A percentile compares a stretch with the other conserved stretches of the same genome.
Conservation (phyloP, 2,888 invertebrate genomes). For the Zhuqinia jingwanae region DNA sequence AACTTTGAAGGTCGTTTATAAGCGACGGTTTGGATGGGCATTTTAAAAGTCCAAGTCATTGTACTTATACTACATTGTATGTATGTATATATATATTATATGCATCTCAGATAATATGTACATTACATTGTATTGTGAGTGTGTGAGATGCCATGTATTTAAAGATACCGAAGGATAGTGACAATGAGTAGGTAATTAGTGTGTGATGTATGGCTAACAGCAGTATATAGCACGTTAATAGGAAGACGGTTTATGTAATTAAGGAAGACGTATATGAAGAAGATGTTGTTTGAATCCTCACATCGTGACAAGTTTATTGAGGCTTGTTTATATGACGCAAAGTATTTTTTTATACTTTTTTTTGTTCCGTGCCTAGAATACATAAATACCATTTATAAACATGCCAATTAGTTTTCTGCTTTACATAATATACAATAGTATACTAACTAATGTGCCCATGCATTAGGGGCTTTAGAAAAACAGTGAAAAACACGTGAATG, state of each 20-base stretch:
- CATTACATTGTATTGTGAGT: no score
- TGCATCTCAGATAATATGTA: no score
- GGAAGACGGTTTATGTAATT: no score
- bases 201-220: not conserved
- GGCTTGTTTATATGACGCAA: not conserved
- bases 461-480: not conserved
- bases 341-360: not conserved
- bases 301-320: constrained; percentile 12
- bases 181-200: constrained; percentile 6
- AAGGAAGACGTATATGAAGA: not conserved
- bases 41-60: not conserved
- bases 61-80: no score
- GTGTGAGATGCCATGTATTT: no score
- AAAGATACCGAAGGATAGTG: not conserved
- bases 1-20: constrained; percentile 19
- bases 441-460: not conserved
- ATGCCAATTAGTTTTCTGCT: no score
- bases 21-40: not conserved
- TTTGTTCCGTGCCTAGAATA: no score
- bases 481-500: not conserved
- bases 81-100: no score
- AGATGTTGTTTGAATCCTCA: not conserved
- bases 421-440: not conserved
- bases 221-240: no score
- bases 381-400: no score